Evolutionary conservation across 2,113 vertebrate species (phyloP).

Genomic region (Sinosuthora webbiana): DNA sequence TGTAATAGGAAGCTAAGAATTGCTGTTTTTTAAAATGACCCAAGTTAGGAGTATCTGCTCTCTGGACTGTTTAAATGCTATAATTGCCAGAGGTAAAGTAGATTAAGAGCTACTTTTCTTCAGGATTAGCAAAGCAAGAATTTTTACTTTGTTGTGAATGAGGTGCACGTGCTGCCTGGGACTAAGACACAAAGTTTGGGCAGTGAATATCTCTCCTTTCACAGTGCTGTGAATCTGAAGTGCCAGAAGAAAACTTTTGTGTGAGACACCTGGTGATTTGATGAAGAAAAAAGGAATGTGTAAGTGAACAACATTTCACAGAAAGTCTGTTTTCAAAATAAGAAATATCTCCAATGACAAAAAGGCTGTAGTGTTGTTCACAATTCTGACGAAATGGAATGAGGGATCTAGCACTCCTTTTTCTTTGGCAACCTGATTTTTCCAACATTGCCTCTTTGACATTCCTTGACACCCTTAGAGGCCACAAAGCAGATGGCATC

Average conservation of each 20-base stretch:
- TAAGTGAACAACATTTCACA: neutral
- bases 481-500: neutral
- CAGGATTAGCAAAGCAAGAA: neutral
- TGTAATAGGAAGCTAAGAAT: neutral
- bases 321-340: neutral
- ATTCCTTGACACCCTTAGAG: neutral
- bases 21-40: neutral
- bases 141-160: neutral
- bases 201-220: neutral
- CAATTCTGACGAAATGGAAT: neutral
- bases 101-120: neutral
- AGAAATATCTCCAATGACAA: neutral
- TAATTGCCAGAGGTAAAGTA: neutral
- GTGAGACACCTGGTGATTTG: neutral
- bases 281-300: neutral
- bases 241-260: neutral
- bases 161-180: neutral
- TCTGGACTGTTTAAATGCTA: neutral
- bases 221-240: neutral
- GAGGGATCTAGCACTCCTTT: neutral
- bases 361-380: neutral
- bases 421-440: neutral
- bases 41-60: neutral
- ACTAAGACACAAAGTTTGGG: neutral
- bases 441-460: neutral